Evolutionary conservation across 2,888 invertebrate species (phyloP), one percentile per base, ranked within the genome.

Genomic region (Merodon equestris): DNA sequence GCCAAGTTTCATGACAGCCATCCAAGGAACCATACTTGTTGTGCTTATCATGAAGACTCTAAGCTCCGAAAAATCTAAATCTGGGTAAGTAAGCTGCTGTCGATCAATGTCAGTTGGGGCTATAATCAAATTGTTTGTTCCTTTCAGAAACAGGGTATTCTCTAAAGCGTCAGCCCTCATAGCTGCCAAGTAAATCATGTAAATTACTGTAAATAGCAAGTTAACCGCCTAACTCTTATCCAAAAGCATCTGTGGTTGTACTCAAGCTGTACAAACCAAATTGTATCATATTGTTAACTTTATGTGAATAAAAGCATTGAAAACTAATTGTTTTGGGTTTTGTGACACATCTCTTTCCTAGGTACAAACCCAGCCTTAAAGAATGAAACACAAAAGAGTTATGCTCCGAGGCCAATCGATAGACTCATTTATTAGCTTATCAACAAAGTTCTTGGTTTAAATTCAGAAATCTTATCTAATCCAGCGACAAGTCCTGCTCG

Each of bases 21-120:
- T 81, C 5, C 84, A 84, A 57, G 82, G 71, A 9, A 53, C 61
- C 13, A 38, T 85, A 1, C 54, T 84, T 12, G 82, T 82, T 1
- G 63, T 82, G 42, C 60, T 83, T 13, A 27, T 82, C 12, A 53
- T 83, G 18, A 83, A 82, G 72, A 81, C 83, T 5, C 42, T 84
- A 0, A 76, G 56, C 53, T 72, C 72, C 3, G 79, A 82, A n/a
- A 67, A 63, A 4, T 17, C 48, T 9, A 70, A 83, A 12, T 60
- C 82, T 2, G 70, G 83, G 84, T 84, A 77, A 64, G 83, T 68
- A 27, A 27, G 7, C 27, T 27, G 3, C 7, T 10, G 1, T 1
- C 0, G 1, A 9, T 0, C 15, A 9, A 14, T 1, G 4, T n/a
- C n/a, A n/a, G n/a, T 0, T n/a, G 9, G 9, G 9, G 4, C 15